Evolutionary conservation across 2,797 vertebrate species (phyloP).

Genomic region (Synanceia verrucosa): DNA sequence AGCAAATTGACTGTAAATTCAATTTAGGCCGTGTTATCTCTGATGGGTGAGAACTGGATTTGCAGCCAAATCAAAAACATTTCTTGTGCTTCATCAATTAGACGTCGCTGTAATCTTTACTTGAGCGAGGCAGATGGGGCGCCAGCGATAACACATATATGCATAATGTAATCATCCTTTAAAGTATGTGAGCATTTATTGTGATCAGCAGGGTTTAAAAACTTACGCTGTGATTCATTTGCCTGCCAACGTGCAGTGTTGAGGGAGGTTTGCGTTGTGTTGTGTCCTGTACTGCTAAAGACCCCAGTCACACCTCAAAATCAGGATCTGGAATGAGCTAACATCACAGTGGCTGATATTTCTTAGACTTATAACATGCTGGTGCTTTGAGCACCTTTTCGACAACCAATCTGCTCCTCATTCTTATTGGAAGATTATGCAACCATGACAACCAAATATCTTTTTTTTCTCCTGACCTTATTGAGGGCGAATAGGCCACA

Average conservation of each 20-base stretch:
- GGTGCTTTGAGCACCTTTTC: conserved; percentile 36
- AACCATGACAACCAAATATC: conserved; percentile 51
- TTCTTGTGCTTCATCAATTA: conserved; percentile 19
- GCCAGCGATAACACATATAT: neutral
- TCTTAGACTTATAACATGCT: neutral
- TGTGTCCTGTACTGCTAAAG: neutral
- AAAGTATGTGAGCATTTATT: neutral
- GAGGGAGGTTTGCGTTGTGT: neutral
- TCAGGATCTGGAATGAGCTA: conserved; percentile 1
- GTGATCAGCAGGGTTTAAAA: neutral
- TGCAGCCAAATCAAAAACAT: conserved; percentile 18
- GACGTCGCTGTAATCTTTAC: conserved; percentile 8
- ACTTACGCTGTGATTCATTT: no score
- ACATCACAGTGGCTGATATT: neutral
- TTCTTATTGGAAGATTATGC: conserved; percentile 16
- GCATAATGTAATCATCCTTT: neutral
- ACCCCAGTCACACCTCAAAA: conserved; percentile 6
- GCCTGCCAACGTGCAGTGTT: neutral
- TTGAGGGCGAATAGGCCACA: conserved; percentile 18
- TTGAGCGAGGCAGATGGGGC: neutral
- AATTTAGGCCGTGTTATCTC: conserved; percentile 53
- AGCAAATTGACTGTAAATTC: conserved; percentile 59
- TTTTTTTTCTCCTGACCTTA: conserved; percentile 25
- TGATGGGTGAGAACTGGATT: conserved; percentile 46
- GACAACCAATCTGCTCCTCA: neutral